Evolutionary conservation across 2,113 vertebrate species (phyloP), one percentile per base, ranked within the genome.

Genomic region (Girardinichthys multiradiatus): DNA sequence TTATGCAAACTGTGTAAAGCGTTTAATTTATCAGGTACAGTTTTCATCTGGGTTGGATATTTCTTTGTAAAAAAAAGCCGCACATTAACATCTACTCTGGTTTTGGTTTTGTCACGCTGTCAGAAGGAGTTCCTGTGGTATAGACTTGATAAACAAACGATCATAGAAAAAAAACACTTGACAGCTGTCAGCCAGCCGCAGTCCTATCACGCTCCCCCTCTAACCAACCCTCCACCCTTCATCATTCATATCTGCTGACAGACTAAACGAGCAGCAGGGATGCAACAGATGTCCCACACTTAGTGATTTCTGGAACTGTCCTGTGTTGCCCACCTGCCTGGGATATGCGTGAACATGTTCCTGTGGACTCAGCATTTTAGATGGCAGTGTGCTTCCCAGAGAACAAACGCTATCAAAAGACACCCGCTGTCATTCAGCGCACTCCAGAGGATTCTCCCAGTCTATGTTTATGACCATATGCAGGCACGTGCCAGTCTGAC

Each of bases 371-470:
- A 90, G 89, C 90, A 77, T 30, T 91, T 69, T 87, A 74, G 57
- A 48, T 29, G 64, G 37, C 57, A 42, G 69, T 30, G 30, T 10
- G 64, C 66, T 57, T 28, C 73, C 31, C 24, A 7, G 85, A 68
- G 84, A 86, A 90, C 90, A 90, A 64, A 33, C 37, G 0, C 42
- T 68, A 81, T 84, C 74, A 89, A 87, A 85, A 87, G 79, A 84
- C 65, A 62, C 72, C 70, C 80, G 81, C 81, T 74, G 85, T 48
- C 71, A 74, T 61, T 86, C 86, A 80, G 87, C 51, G 33, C 83
- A 24, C 86, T 88, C 91, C 75, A 91, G 89, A 90, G 80, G 77
- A 28, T 92, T 92, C 90, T 77, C 14, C 72, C 74, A 42, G 76
- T 73, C 54, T 80, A 65, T 73, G 48, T 78, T 39, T 83, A 57